Conservation (phyloP, 2,888 invertebrate genomes). For the Dorcus parallelipipedus region DNA sequence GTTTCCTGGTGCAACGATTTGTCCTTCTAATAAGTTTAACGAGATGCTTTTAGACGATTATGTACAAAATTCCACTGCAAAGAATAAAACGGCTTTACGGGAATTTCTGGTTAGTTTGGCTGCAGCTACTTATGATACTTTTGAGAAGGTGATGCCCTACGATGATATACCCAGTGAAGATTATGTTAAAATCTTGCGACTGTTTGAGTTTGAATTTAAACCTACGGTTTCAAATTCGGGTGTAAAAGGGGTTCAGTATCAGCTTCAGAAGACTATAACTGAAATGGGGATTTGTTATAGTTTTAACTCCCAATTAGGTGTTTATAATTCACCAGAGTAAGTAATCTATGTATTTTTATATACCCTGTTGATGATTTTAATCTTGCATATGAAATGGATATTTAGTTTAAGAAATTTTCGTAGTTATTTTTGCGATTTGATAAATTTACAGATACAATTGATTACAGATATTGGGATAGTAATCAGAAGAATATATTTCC, state of each 20-base stretch:
- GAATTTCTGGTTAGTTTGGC: conserved; percentile 57
- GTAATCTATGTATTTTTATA: conserved; percentile 26
- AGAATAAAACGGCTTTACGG: conserved; percentile 54
- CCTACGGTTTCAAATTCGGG: conserved; percentile 49
- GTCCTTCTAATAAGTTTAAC: conserved; percentile 59
- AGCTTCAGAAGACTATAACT: conserved; percentile 59
- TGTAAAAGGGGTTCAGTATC: conserved; percentile 29
- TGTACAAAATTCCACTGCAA: conserved; percentile 27
- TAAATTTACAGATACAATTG: background rate
- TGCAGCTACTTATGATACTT: conserved; percentile 59
- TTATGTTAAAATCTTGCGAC: conserved; percentile 57
- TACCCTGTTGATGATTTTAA: too few species aligned
- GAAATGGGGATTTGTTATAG: conserved; percentile 70
- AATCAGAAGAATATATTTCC: conserved; percentile 56
- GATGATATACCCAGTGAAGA: conserved; percentile 54
- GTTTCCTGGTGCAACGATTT: conserved; percentile 68
- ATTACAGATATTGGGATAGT: conserved; percentile 55
- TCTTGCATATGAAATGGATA: too few species aligned
- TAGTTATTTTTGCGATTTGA: too few species aligned
- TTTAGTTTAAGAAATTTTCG: too few species aligned
- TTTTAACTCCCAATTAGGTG: conserved; percentile 63
- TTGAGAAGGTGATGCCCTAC: conserved; percentile 56
- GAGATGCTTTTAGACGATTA: conserved; percentile 53
- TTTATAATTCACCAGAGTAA: conserved; percentile 58
- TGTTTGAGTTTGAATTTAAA: conserved; percentile 53